A percentile compares a stretch with the other conserved stretches of the same genome.
Conservation (phyloP, 2,888 invertebrate species). For the Calameuta pallipes region DNA sequence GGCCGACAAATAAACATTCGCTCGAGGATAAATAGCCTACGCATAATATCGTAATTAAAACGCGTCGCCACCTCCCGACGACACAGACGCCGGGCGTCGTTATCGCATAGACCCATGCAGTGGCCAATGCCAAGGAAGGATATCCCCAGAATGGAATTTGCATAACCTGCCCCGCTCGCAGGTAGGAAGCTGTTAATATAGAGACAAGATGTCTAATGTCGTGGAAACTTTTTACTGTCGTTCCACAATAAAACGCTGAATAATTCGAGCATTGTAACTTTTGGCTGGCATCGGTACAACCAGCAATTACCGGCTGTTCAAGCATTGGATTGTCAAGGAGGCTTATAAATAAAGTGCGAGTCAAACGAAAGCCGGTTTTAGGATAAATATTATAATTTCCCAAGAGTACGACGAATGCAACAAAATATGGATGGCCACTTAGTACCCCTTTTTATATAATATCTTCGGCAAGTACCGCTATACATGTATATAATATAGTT, state of each 20-base stretch:
- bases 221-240: conserved; percentile 49
- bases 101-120: neutral
- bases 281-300: neutral
- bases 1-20: conserved; percentile 23
- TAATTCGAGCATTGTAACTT: conserved; percentile 24
- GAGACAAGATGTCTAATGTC: conserved; percentile 55
- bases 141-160: conserved; percentile 36
- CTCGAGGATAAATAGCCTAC: conserved; percentile 23
- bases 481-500: neutral
- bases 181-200: conserved; percentile 39
- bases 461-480: neutral
- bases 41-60: conserved; percentile 42
- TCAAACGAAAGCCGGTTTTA: neutral
- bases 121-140: neutral
- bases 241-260: conserved; percentile 33
- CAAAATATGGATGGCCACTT: neutral
- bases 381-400: neutral
- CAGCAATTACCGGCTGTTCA: neutral
- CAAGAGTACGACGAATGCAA: neutral
- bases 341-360: neutral
- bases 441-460: neutral
- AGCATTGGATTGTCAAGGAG: neutral
- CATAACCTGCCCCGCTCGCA: conserved; percentile 50
- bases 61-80: conserved; percentile 17
- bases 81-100: neutral